Base-by-base conservation (phyloP, 37 sponge, comb jelly and placozoan genomes). In the Ianthella basta region DNA sequence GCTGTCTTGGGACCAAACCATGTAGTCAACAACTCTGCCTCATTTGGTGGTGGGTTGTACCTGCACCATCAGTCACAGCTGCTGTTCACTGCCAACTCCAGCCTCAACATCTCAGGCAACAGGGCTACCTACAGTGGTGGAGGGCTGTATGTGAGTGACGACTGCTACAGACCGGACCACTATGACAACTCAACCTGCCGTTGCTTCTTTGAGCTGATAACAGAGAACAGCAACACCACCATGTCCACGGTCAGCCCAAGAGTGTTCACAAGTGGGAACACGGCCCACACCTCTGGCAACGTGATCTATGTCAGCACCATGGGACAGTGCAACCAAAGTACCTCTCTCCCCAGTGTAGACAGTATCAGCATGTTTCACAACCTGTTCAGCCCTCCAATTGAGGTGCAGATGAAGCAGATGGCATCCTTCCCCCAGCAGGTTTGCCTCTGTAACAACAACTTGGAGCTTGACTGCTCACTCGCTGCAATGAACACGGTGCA, bases 201-300 rank as follows among this genome's bases (percentile, higher is more conserved):
- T 2, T 75, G 78, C 25, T 75, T 75, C 78, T 75, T 75, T 41
- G 44, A 75, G 53, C 20, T 75, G n/a, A 4, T 33, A 5, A 1
- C 33, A 36, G 36, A 70, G 34, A 16, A 35, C 36, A 33, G 32
- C 33, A 70, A 35, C 72, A 70, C 6, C 21, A 5, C 50, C 50
- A 3, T 44, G 50, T 44, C 8, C 8, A 44, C 50, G 8, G 6
- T 10, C 50, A 44, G n/a, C n/a, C n/a, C 50, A 3, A 44, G 50
- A 44, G 50, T 44, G 50, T 44, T 44, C 3, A 8, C 50, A 44
- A 44, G 50, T 44, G 50, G 50, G 8, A 44, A 44, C 50, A 44
- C 50, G 50, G 50, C 50, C 50, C 50, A 44, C 50, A 44, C 50
- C 50, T 44, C 50, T 8, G 50, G 50, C 50, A 44, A 44, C 8